Conservation (phyloP, 2,797 vertebrate species). For the Urosaurus nigricauda region DNA sequence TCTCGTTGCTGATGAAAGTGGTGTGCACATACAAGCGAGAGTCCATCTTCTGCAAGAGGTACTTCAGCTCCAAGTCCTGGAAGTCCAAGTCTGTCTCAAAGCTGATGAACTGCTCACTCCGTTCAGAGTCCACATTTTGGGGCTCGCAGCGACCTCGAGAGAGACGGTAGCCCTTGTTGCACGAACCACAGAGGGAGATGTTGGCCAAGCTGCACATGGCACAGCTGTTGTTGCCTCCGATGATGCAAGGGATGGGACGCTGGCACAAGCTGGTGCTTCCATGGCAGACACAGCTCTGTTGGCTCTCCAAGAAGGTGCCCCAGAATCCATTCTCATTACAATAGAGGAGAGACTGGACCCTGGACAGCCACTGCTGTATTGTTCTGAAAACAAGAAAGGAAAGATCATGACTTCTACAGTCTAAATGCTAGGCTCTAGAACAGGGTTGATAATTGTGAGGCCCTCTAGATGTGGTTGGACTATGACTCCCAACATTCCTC, state of each 20-base stretch:
- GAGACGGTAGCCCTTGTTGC: constrained; percentile 99
- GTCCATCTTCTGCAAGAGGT: constrained; percentile 98
- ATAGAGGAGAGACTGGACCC: constrained; percentile 98
- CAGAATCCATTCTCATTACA: constrained; percentile 99
- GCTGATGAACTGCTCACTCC: constrained; percentile 98
- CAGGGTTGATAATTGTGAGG: too few relatives aligned
- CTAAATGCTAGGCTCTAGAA: neutral
- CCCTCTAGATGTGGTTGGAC: too few relatives aligned
- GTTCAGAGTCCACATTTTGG: constrained; percentile 98
- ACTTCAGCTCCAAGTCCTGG: constrained; percentile 98
- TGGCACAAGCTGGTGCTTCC: constrained; percentile 95
- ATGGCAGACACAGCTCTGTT: constrained; percentile 95
- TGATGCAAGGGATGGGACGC: constrained; percentile 96
- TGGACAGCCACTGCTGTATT: constrained; percentile 97
- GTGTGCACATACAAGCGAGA: constrained; percentile 97
- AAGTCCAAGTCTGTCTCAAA: constrained; percentile 99
- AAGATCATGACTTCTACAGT: constrained; percentile 15
- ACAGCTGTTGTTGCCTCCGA: constrained; percentile 98
- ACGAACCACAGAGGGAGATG: constrained; percentile 98
- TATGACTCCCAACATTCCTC: too few relatives aligned
- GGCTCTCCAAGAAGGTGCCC: constrained; percentile 98
- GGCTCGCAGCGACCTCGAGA: constrained; percentile 97
- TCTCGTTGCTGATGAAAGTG: constrained; percentile 99
- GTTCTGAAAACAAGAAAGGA: constrained; percentile 82
- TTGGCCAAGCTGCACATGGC: constrained; percentile 99